A percentile compares a stretch with the other conserved stretches of the same genome.
These are phyloP conservation scores for Drosophila dives DNA, from an alignment of 2,888 invertebrate genomes.

Conservation along the genomic window DNA sequence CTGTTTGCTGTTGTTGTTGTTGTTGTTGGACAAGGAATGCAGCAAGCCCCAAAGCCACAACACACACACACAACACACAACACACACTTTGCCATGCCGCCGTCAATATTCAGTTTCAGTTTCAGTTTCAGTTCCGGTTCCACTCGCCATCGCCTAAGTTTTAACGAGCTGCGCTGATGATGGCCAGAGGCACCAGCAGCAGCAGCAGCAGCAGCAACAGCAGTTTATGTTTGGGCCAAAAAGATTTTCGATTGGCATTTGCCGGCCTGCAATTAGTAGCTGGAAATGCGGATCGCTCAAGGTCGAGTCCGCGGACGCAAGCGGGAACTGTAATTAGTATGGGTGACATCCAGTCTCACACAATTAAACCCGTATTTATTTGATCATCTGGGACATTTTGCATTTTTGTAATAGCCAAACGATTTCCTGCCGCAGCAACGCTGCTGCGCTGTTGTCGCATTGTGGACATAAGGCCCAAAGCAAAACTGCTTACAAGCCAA, in stretches of 20 bases:
- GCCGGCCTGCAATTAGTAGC: slow-evolving; percentile 60
- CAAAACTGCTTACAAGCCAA: slow-evolving; percentile 4
- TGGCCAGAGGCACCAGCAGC: slow-evolving; percentile 54
- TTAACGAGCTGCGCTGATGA: slow-evolving; percentile 70
- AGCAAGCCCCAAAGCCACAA: slow-evolving; percentile 7
- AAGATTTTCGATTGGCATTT: slow-evolving; percentile 48
- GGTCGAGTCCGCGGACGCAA: slow-evolving; percentile 26
- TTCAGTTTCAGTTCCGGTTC: slow-evolving; percentile 13
- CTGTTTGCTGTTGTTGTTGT: slow-evolving; percentile 1
- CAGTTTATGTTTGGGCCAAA: slow-evolving; percentile 51
- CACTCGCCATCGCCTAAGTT: slow-evolving; percentile 43
- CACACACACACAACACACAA: slow-evolving; percentile 13
- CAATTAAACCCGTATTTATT: slow-evolving; percentile 75
- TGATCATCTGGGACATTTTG: slow-evolving; percentile 67
- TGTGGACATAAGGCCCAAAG: background rate
- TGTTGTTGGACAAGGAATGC: slow-evolving; percentile 14
- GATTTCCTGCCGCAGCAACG: slow-evolving; percentile 72
- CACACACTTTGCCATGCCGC: background rate
- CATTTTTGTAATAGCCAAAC: slow-evolving; percentile 81
- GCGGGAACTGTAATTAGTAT: slow-evolving; percentile 11
- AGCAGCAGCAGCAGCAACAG: slow-evolving; percentile 2
- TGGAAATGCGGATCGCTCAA: slow-evolving; percentile 31
- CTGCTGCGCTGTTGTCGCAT: slow-evolving; percentile 6
- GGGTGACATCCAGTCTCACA: slow-evolving; percentile 64
- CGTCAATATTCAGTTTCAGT: background rate